Base-by-base conservation (phyloP, 2,113 vertebrate genomes). In the Sphaerodactylus townsendi region DNA sequence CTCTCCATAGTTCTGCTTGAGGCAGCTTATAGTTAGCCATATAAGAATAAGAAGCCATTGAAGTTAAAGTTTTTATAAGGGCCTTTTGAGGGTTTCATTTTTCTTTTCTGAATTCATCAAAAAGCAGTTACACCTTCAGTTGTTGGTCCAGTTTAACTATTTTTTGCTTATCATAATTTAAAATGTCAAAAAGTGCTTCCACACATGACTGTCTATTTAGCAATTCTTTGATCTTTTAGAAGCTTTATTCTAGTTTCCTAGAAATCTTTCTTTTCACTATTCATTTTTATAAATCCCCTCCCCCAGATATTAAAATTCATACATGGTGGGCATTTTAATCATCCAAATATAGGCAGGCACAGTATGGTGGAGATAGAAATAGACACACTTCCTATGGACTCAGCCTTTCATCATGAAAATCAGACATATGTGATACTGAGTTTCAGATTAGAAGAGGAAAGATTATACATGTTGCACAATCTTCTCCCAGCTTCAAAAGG, bases 131-230 rank as follows among this genome's bases (percentile, higher is more conserved):
- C 21, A 19, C 5, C 23, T 48, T n/a, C 14, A 48, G 44, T 33
- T n/a, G 44, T 50, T 50, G 25, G 14, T 46, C 48, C 73, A 78
- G n/a, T 23, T 21, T 19, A 19, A 30, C 7, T 30, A 50, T 50
- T 80, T 80, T n/a, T 69, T 80, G 44, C 37, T 37, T n/a, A 48
- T 11, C 30, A n/a, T 72, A 44, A 72, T 39, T 71, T 71, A 37
- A 71, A 71, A 35, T 2, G 53, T 56, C n/a, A 85, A 56, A 89
- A 90, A 76, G 2, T 59, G 1, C 23, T 88, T 90, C 71, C 73
- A 65, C 78, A 79, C 28, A 79, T 72, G 66, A 71, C 35, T 4
- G 15, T 2, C 41, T 5, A 3, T 85, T 35, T 44, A 39, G 79
- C 75, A 19, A 64, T 64, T 79, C 3, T 59, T 28, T 65, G 5